Evolutionary conservation across 2,888 invertebrate species (phyloP).

Genomic region (Masnerella sp.): DNA sequence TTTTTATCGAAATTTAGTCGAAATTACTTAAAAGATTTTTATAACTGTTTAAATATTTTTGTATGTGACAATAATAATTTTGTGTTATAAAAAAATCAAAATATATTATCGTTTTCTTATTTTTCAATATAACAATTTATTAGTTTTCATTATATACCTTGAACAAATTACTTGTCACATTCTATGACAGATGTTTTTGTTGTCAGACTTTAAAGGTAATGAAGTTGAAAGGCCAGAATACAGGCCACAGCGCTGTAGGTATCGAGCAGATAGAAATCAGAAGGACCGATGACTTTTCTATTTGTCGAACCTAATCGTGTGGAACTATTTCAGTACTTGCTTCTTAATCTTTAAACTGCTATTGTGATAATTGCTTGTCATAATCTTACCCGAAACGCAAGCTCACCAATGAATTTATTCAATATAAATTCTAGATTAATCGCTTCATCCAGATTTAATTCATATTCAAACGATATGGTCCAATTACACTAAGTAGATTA

Average conservation of each 20-base stretch:
- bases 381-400: constrained; percentile 11
- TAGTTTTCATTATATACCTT: too few relatives aligned
- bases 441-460: constrained; percentile 4
- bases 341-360: constrained; percentile 51
- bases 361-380: constrained; percentile 51
- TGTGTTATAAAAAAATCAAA: too few relatives aligned
- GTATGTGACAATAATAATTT: too few relatives aligned
- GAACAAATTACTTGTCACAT: too few relatives aligned
- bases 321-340: constrained; percentile 26
- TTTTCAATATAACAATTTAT: too few relatives aligned
- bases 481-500: constrained; percentile 8
- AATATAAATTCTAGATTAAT: constrained; percentile 22
- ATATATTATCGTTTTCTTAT: too few relatives aligned
- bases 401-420: constrained; percentile 11
- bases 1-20: too few relatives aligned
- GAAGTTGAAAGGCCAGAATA: too few relatives aligned
- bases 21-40: too few relatives aligned
- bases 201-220: too few relatives aligned
- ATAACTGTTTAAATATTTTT: too few relatives aligned
- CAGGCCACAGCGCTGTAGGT: constrained; percentile 21
- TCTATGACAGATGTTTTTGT: too few relatives aligned
- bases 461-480: constrained; percentile 13
- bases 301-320: constrained; percentile 58
- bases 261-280: constrained; percentile 41
- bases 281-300: constrained; percentile 59